Base-by-base conservation (phyloP, 2,888 invertebrate genomes). In the Pheosia tremula region DNA sequence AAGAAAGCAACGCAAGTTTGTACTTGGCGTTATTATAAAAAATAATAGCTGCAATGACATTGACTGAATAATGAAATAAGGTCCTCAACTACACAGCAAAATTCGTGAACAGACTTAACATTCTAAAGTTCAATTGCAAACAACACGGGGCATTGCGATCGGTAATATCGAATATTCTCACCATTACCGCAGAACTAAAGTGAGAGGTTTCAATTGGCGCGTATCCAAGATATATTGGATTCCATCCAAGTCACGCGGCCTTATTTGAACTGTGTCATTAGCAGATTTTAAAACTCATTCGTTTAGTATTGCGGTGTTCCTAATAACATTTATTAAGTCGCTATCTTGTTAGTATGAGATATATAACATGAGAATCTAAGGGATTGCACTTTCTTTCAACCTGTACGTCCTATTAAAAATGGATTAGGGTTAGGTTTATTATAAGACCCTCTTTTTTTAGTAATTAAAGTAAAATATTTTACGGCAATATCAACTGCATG, bases 191-290 rank as follows among this genome's bases (percentile, higher is more conserved):
- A 76, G 78, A 75, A 83, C 78, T 69, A 80, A 82, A 79, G 81
- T 76, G 77, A 82, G 82, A 78, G 80, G 75, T 80, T 81, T 79
- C 81, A 74, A 81, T 86, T 87, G 87, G 87, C 85, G 13, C 53
- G 58, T 55, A 66, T 79, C 87, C 88, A 88, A 83, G 67, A 68
- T 64, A 73, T 73, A 82, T 83, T 87, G 88, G 87, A 84, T 72
- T 65, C 63, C 59, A 59, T 82, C 86, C 87, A 88, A 87, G 83
- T 79, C 86, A 85, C 82, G 84, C 76, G 69, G 67, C 66, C 81
- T 82, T 84, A 83, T 85, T 84, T 81, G 75, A 75, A 71, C 75
- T 70, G 78, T 69, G 74, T 84, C 79, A 83, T 86, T 86, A 84
- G 79, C 77, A 79, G 79, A 77, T 79, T 83, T 84, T 84, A 80